Evolutionary conservation across 2,888 invertebrate genomes (phyloP).

Genomic region (Glyphotaelius pellucidus): DNA sequence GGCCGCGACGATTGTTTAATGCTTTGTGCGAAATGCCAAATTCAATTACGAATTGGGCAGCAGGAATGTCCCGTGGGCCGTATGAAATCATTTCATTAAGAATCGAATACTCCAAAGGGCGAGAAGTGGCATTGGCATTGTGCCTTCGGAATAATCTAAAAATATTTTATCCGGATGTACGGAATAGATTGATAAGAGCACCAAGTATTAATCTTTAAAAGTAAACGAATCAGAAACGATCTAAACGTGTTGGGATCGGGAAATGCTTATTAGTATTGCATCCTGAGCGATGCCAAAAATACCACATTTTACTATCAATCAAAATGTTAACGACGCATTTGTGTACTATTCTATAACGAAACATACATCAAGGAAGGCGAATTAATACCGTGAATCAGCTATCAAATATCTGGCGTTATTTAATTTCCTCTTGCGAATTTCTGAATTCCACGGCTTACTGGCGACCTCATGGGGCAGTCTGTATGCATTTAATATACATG

Average conservation of each 20-base stretch:
- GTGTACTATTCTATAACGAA: conserved; percentile 4
- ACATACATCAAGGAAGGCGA: neutral
- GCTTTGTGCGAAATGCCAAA: neutral
- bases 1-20: conserved; percentile 9
- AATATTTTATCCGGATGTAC: neutral
- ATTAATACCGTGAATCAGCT: neutral
- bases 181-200: neutral
- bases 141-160: neutral
- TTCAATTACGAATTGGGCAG: neutral
- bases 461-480: neutral
- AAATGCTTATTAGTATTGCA: conserved; percentile 4
- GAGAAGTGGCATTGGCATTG: neutral
- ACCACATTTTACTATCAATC: conserved; percentile 19
- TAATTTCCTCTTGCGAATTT: neutral
- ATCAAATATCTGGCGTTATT: neutral
- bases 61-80: neutral
- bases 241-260: neutral
- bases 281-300: conserved; percentile 9
- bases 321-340: conserved; percentile 26
- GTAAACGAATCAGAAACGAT: neutral
- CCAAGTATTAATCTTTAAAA: neutral
- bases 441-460: neutral
- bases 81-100: neutral
- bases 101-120: neutral
- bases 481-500: neutral